Base-by-base conservation (phyloP, 2,113 vertebrate genomes). In the Catharus minimus region DNA sequence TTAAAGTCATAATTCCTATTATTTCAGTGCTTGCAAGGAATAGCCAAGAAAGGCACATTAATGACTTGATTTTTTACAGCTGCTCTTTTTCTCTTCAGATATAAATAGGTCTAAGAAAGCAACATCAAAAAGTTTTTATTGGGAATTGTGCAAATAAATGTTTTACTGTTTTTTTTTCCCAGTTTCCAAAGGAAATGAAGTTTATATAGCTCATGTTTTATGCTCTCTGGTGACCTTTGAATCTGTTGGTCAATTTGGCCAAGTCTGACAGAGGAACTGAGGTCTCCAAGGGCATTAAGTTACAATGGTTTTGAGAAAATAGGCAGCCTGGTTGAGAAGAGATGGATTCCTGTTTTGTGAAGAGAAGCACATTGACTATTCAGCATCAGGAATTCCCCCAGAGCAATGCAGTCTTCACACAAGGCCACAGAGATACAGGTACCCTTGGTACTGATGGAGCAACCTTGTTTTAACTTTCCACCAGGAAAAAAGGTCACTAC, bases 181-280 rank as follows among this genome's bases (percentile, higher is more conserved):
- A 81, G 65, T 93, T 95, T 93, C 93, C 36, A 14, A 92, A 92
- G 91, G 85, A 94, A 94, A 92, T 91, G 71, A 93, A 62, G 74
- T 86, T 96, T 92, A 72, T 90, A 81, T 26, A 84, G 38, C 57
- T 90, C 66, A 33, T 84, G 66, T 53, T 93, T 92, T 89, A 79
- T 61, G 62, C 71, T 92, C 71, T 43, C n/a, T 79, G 26, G 62
- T 50, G 89, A 95, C 87, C 91, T 95, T 49, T 89, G 78, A 91
- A 76, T 85, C 55, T 91, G 62, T 89, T 94, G 93, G 91, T 92
- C 84, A 84, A 19, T 79, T 79, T 78, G 49, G 62, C 44, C 53
- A 84, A 68, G 64, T 16, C 41, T 82, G 55, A 85, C 66, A 75
- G 49, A 79, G 55, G 66, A 95, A 79, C 41, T 57, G 77, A 87